Base-by-base conservation (phyloP, 64 coral and sea anemone genomes). In the Montipora capricornis region DNA sequence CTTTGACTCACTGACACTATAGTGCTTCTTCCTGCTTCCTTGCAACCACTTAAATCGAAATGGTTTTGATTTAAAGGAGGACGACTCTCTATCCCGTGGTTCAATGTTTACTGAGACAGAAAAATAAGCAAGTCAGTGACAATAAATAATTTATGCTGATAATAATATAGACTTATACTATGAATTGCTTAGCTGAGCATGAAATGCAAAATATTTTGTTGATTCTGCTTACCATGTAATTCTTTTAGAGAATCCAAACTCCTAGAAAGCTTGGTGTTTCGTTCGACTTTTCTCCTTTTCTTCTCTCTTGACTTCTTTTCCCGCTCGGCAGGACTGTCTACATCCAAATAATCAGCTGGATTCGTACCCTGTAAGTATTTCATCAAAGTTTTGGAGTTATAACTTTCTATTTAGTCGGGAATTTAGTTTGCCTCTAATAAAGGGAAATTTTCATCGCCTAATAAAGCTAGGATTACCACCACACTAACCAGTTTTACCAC, bases 191-290 rank as follows among this genome's bases (percentile, higher is more conserved):
- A 0, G 29, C 29, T 37, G 53, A 57, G 53, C 53, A 57, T 8
- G 53, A 11, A 57, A 57, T 8, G 53, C 53, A 57, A 57, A 57
- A 57, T 57, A 11, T 57, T 57, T 57, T 57, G 53, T 8, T 11
- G 47, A 20, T 6, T n/a, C 11, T 50, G 22, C 89, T 79, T 80
- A 96, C 92, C 95, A 79, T 92, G 92, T 14, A 94, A 45, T 75
- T 90, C 88, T 88, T 90, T 94, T 1, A 97, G 73, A 16, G 95
- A 97, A 60, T 97, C 95, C 45, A 97, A 84, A 94, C 95, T 97
- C 87, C 95, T 94, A 1, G 95, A 97, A 20, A 97, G 79, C 3
- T 97, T 97, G 4, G 92, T 82, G 73, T 97, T 97, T 83, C 95
- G 71, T 67, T 97, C 92, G 13, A 97, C 95, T 22, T 68, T 84